Base-by-base conservation (phyloP, 2,797 vertebrate species). In the Bufotes viridis region DNA sequence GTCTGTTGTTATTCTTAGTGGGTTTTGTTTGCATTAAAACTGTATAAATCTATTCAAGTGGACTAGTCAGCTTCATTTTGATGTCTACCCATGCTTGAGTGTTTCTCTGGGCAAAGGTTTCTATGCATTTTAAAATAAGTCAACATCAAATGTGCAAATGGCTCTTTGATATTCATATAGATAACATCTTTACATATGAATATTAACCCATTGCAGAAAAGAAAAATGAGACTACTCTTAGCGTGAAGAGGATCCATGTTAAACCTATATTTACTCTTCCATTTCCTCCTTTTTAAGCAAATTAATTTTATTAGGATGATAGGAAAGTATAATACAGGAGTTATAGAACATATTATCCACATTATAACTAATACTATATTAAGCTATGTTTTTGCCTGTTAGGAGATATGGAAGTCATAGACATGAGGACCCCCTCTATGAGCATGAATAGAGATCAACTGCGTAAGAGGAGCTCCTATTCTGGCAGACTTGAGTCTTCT, bases 61-160 rank as follows among this genome's bases (percentile, higher is more conserved):
- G 61, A 57, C 49, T 13, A 79, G 60, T 29, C 61, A 17, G 49
- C 84, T 70, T 69, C 60, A 86, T 86, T 86, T 7, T 86, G 34
- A 78, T 79, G 76, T 69, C n/a, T 69, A 15, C 61, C 84, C 61
- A 79, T 79, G 84, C 84, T 69, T 42, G 75, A 79, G 63, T 79
- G 84, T 79, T 65, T 79, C 76, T 55, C 49, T 55, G 29, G 69
- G 84, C 57, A 86, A 86, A 79, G 75, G 58, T 79, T 86, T 79
- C 76, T 70, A 86, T 86, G 84, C 75, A 79, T 86, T 86, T 86
- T 86, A 79, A 86, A 86, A 86, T 79, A 86, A 79, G 76, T 79
- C 84, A 86, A 86, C 75, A 79, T 65, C 51, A 69, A 86, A 57
- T 53, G 53, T 80, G 61, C 76, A 86, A 79, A 86, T 81, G 80